Evolutionary conservation across 92 coral and sea anemone species (phyloP).

Genomic region (Palythoa grandis): DNA sequence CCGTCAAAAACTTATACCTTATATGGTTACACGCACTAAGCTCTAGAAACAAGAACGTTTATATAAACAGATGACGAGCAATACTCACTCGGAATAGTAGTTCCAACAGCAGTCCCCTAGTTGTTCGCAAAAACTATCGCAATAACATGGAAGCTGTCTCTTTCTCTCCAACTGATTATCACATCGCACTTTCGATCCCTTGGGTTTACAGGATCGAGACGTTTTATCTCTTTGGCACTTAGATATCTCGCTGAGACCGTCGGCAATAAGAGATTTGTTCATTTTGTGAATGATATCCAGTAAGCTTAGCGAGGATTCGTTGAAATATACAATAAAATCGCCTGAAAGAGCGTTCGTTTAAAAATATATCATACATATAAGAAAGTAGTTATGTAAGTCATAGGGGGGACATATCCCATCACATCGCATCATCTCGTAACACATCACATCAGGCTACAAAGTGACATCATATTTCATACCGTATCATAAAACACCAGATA

Average conservation of each 20-base stretch:
- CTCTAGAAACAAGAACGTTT: too few relatives aligned
- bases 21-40: too few relatives aligned
- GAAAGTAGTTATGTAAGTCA: not conserved
- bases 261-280: too few relatives aligned
- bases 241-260: too few relatives aligned
- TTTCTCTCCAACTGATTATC: not conserved
- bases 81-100: not conserved
- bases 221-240: not conserved
- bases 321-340: too few relatives aligned
- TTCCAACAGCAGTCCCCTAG: slow-evolving; percentile 24
- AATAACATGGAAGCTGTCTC: not conserved
- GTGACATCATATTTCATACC: not conserved
- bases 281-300: too few relatives aligned
- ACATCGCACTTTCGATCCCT: not conserved
- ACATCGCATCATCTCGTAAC: not conserved
- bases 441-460: not conserved
- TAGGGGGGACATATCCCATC: too few relatives aligned
- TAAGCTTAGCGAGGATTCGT: too few relatives aligned
- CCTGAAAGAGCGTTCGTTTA: not conserved
- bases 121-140: slow-evolving; percentile 5
- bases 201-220: not conserved
- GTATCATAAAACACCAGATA: not conserved
- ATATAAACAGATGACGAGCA: not conserved
- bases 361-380: not conserved
- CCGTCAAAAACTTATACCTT: too few relatives aligned